Base-by-base conservation (phyloP, 1,140 invertebrate species). In the Aethina tumida region DNA sequence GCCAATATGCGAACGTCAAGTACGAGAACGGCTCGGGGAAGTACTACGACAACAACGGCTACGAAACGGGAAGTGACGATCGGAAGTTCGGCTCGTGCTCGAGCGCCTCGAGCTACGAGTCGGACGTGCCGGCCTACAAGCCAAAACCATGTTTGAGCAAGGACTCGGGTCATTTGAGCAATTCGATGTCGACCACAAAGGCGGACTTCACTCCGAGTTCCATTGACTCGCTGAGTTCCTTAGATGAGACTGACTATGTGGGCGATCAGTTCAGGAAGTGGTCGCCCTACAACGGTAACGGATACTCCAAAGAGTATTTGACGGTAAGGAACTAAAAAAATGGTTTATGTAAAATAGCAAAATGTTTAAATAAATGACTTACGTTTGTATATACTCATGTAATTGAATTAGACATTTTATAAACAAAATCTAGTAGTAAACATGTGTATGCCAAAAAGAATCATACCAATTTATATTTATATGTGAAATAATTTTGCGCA, bases 171-270 rank as follows among this genome's bases (percentile, higher is more conserved):
- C 50, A 58, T 42, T 42, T 57, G 31, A 57, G 47, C 8, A 56
- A 48, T 36, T 57, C 53, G 5, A 35, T 40, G n/a, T 51, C 53
- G 2, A 60, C 54, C 6, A 58, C 48, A 14, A 61, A 58, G 40
- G 49, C 49, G 7, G 58, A 56, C 40, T 60, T 55, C 31, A 56
- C 56, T 7, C 58, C 45, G 8, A 62, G 55, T 35, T 59, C 56
- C 3, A 52, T 52, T 12, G 57, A 59, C 40, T 60, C 58, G 8
- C 35, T 60, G 21, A 60, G 57, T 43, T 60, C 58, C n/a, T 45
- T 60, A 21, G 60, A 62, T 37, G 60, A 62, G 32, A 59, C 56
- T 13, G 60, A 62, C 45, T 60, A 46, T 46, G 24, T 60, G n/a
- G 44, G 46, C 12, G 50, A 58, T 30, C 54, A 56, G 38, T 50